Conservation (phyloP, 2,888 invertebrate species). For the Hemistola chrysoprasaria region DNA sequence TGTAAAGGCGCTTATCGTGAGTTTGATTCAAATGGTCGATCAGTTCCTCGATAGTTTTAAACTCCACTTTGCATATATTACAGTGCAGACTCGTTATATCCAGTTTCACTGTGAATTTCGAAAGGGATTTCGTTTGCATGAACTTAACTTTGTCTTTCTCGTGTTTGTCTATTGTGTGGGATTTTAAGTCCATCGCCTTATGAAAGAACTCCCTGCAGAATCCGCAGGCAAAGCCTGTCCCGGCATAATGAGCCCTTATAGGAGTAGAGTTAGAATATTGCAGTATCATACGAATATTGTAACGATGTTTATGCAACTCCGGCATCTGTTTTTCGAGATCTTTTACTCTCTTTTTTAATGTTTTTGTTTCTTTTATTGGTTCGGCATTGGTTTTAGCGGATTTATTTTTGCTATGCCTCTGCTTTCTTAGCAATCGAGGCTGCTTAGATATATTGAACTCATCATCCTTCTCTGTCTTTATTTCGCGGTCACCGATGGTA, state of each 20-base stretch:
- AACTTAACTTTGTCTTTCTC: constrained; percentile 42
- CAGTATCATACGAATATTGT: constrained; percentile 52
- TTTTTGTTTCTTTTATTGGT: background rate
- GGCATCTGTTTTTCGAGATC: constrained; percentile 36
- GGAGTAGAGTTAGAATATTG: constrained; percentile 62
- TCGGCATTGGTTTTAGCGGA: constrained; percentile 1
- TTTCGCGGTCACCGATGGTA: constrained; percentile 17
- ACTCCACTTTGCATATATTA: constrained; percentile 33
- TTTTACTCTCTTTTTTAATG: constrained; percentile 21
- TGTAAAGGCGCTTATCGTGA: constrained; percentile 39
- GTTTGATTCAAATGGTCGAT: constrained; percentile 34
- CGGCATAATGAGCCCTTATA: constrained; percentile 46
- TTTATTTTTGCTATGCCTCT: constrained; percentile 11
- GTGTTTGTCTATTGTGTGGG: constrained; percentile 47
- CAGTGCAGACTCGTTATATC: constrained; percentile 49
- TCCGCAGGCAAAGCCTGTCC: constrained; percentile 54
- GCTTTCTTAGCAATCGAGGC: constrained; percentile 8
- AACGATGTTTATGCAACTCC: constrained; percentile 27
- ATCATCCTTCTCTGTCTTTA: constrained; percentile 14
- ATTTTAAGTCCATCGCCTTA: constrained; percentile 49
- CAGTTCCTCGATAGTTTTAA: constrained; percentile 37
- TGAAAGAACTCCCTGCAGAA: constrained; percentile 52
- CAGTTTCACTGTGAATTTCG: constrained; percentile 39
- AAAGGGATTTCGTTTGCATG: constrained; percentile 42
- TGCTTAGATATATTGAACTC: constrained; percentile 6